Evolutionary conservation across 2,888 invertebrate genomes (phyloP).

Genomic region (Agrotis puta): DNA sequence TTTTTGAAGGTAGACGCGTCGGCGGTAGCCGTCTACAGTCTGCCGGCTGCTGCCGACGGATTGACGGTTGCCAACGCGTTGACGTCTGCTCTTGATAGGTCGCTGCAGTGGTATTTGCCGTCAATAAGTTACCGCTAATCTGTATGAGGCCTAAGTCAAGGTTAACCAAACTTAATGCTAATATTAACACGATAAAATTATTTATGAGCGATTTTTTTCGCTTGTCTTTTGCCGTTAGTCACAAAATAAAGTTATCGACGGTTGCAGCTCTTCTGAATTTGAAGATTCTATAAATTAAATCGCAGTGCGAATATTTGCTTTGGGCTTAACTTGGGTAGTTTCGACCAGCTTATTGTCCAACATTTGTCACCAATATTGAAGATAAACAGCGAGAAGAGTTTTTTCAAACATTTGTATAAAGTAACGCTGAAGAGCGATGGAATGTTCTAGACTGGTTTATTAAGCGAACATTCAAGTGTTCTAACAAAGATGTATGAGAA

Average conservation of each 20-base stretch:
- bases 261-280: background rate
- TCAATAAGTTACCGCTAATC: no score
- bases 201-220: background rate
- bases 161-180: no score
- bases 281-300: background rate
- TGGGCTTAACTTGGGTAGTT: background rate
- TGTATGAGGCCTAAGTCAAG: no score
- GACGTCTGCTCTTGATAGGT: no score
- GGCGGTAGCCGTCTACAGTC: no score
- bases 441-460: slow-evolving; percentile 57
- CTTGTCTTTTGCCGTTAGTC: no score
- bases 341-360: slow-evolving; percentile 6
- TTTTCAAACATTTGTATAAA: slow-evolving; percentile 17
- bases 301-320: no score
- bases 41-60: no score
- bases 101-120: no score
- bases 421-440: slow-evolving; percentile 5
- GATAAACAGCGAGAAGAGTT: slow-evolving; percentile 13
- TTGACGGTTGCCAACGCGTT: no score
- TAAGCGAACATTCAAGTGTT: slow-evolving; percentile 45
- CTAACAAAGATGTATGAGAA: slow-evolving; percentile 6
- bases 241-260: background rate
- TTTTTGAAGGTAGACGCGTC: no score
- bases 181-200: no score
- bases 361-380: slow-evolving; percentile 36